These are phyloP conservation scores for Cyrtorhinus lividipennis DNA, from an alignment of 1,140 invertebrate species.

Conservation along the genomic window DNA sequence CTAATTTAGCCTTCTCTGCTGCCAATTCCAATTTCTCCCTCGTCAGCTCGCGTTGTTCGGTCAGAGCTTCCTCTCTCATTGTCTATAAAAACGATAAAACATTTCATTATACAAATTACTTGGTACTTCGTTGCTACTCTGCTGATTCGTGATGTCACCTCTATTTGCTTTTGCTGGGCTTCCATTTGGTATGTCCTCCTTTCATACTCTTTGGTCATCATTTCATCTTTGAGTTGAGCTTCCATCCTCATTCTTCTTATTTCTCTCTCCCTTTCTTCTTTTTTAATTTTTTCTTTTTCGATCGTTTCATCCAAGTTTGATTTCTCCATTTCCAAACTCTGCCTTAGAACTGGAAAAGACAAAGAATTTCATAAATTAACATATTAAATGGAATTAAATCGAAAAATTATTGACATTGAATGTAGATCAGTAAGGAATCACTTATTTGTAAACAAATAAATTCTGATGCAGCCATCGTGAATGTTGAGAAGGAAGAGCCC, in stretches of 20 bases:
- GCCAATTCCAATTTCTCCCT: conserved; percentile 16
- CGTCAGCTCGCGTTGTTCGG: conserved; percentile 12
- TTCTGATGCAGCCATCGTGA: too few species aligned
- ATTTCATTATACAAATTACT: neutral
- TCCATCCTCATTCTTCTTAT: neutral
- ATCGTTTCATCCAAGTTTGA: conserved; percentile 10
- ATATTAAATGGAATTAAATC: too few species aligned
- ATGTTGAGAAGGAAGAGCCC: too few species aligned
- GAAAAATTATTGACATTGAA: too few species aligned
- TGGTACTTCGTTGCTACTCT: neutral
- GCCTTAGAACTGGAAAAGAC: conserved; percentile 10
- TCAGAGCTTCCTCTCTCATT: conserved; percentile 17
- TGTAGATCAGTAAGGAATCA: too few species aligned
- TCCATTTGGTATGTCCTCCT: conserved; percentile 10
- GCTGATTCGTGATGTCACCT: neutral
- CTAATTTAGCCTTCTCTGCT: conserved; percentile 17
- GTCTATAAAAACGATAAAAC: conserved; percentile 9
- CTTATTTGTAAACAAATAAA: too few species aligned
- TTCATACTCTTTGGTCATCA: neutral
- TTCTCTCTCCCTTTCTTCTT: conserved; percentile 16
- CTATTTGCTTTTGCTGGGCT: neutral
- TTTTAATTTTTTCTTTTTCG: conserved; percentile 8
- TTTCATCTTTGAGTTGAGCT: conserved; percentile 2
- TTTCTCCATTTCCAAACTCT: conserved; percentile 9
- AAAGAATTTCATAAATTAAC: too few species aligned